Evolutionary conservation across 2,888 invertebrate genomes (phyloP), one percentile per base, ranked within the genome.

Genomic region (Drosophila trichaetosa): DNA sequence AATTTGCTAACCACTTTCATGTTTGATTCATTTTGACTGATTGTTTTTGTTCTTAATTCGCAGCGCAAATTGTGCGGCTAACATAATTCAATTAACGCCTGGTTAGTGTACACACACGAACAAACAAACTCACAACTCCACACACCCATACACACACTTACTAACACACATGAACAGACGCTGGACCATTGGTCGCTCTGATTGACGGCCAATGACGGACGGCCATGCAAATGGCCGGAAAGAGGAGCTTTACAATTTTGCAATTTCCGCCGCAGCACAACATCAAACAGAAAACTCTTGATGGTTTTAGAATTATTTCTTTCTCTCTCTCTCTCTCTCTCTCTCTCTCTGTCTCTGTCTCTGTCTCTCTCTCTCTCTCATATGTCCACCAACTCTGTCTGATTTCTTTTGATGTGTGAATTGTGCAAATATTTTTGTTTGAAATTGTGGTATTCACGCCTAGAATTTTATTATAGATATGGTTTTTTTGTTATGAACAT

Each of bases 1-100:
- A 48, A 29, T 40, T 65, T 38, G 24, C 49, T 56, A 34, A 54
- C 29, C 40, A 40, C 63, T 63, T 42, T 66, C 46, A 49, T 36
- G 53, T 58, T 54, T 36, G 48, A 64, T 27, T 72, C 60, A 62
- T 62, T 69, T 69, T 10, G 33, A 49, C 27, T 57, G 53, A 61
- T 74, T 67, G 76, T 48, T 68, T 71, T 73, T 72, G 64, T 79
- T 69, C 59, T 54, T 63, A 18, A 48, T 62, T 54, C 65, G 61
- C 64, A 65, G 61, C 74, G 60, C 62, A 87, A 85, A 85, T 85
- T 83, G 88, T 68, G 86, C 80, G 88, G 83, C 86, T 85, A 87
- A 85, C 80, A 85, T 85, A 85, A 87, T 85, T 85, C 85, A 85
- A 85, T 85, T 87, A 87, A 85, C 88, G 82, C 83, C 86, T 82